Evolutionary conservation across 2,797 vertebrate species (phyloP).

Genomic region (Todus mexicanus): DNA sequence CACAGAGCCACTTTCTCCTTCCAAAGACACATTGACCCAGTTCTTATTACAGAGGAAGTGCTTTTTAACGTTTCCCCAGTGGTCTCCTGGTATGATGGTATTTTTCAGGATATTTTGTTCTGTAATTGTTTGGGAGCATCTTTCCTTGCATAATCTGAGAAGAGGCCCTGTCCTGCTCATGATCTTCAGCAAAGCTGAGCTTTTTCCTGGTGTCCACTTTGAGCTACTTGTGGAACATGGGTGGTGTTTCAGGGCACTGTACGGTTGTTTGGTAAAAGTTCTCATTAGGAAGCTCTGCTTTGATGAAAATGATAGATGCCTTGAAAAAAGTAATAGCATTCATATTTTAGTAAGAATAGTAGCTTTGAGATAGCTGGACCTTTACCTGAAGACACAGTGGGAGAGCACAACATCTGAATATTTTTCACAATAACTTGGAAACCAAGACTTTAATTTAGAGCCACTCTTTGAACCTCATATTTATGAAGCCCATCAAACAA

Average conservation of each 20-base stretch:
- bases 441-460: neutral
- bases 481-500: neutral
- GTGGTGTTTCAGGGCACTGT: neutral
- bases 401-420: neutral
- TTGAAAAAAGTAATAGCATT: neutral
- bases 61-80: neutral
- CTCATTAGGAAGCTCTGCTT: neutral
- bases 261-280: no score
- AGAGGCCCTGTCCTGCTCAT: neutral
- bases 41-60: neutral
- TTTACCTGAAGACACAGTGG: neutral
- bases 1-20: neutral
- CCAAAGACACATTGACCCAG: neutral
- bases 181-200: neutral
- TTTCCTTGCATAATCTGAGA: neutral
- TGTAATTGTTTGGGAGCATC: neutral
- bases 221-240: rapidly evolving
- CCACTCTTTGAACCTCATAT: neutral
- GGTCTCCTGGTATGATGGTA: neutral
- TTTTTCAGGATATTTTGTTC: neutral
- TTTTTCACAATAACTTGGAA: neutral
- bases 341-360: neutral
- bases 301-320: neutral
- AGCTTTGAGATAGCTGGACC: neutral
- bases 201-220: rapidly evolving